Evolutionary conservation across 1,140 invertebrate species (phyloP).

Genomic region (Oryctes rhinoceros): DNA sequence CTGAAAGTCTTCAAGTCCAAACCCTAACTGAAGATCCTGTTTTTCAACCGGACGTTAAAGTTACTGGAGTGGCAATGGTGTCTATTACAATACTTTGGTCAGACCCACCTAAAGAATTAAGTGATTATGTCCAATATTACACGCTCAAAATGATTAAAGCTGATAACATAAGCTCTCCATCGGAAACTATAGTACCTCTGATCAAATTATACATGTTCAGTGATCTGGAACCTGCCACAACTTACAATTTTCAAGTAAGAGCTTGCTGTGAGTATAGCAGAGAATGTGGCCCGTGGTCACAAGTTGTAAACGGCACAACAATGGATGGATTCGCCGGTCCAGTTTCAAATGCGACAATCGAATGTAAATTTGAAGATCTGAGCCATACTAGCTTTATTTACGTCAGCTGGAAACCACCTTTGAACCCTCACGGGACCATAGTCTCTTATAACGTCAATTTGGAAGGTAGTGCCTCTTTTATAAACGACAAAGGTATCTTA

Average conservation of each 20-base stretch:
- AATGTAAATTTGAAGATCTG: conserved; percentile 73
- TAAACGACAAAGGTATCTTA: conserved; percentile 65
- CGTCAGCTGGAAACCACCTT: conserved; percentile 76
- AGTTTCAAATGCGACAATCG: conserved; percentile 68
- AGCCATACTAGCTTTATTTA: conserved; percentile 70
- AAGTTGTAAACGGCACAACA: conserved; percentile 78
- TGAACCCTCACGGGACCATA: conserved; percentile 78
- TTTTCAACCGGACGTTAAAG: conserved; percentile 78
- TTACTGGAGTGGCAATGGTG: conserved; percentile 78
- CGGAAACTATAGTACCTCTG: conserved; percentile 69
- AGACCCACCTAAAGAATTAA: conserved; percentile 70
- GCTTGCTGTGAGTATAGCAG: conserved; percentile 81
- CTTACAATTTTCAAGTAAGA: conserved; percentile 78
- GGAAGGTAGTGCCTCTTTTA: conserved; percentile 68
- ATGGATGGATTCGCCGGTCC: conserved; percentile 72
- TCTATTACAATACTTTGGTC: conserved; percentile 83
- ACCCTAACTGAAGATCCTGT: conserved; percentile 73
- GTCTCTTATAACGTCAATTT: conserved; percentile 73
- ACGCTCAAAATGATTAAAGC: conserved; percentile 70
- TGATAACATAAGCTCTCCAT: conserved; percentile 64
- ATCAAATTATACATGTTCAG: conserved; percentile 79
- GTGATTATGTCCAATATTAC: conserved; percentile 80
- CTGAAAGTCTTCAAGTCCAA: conserved; percentile 59
- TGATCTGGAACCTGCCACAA: conserved; percentile 77
- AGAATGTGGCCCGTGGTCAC: conserved; percentile 78